Conservation (phyloP, 1,140 invertebrate species). For the Lordiphosa mommai region DNA sequence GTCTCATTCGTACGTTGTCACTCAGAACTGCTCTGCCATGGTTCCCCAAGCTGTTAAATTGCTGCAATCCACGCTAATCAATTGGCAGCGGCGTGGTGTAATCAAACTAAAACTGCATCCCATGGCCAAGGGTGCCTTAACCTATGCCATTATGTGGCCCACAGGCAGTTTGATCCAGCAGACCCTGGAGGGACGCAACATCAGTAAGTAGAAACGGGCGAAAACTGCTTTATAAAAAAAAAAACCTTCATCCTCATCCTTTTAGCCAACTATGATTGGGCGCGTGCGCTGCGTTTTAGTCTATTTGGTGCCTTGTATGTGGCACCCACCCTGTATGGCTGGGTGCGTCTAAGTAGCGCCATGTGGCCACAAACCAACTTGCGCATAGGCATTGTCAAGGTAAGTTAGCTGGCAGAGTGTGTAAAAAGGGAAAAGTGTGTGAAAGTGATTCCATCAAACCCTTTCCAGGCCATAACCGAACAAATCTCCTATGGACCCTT, state of each 20-base stretch:
- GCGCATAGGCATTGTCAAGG: slow-evolving; percentile 85
- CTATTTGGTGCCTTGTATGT: slow-evolving; percentile 86
- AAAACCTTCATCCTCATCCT: background rate
- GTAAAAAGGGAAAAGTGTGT: no score
- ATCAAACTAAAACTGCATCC: slow-evolving; percentile 61
- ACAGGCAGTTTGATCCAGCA: slow-evolving; percentile 84
- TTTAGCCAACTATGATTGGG: slow-evolving; percentile 81
- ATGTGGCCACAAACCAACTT: slow-evolving; percentile 85
- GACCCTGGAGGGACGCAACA: slow-evolving; percentile 79
- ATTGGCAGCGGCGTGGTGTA: slow-evolving; percentile 15
- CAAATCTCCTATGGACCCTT: slow-evolving; percentile 90
- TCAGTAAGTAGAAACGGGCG: slow-evolving; percentile 60
- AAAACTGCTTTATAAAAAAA: background rate
- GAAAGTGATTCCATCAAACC: slow-evolving; percentile 2
- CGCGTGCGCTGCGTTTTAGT: slow-evolving; percentile 83
- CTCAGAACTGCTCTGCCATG: slow-evolving; percentile 18
- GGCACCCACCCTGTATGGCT: slow-evolving; percentile 86
- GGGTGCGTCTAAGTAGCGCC: slow-evolving; percentile 83
- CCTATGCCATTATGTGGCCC: slow-evolving; percentile 88
- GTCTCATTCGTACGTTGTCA: background rate
- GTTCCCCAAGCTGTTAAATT: slow-evolving; percentile 29
- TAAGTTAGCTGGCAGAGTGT: slow-evolving; percentile 64
- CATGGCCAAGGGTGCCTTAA: slow-evolving; percentile 84
- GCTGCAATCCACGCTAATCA: slow-evolving; percentile 22
- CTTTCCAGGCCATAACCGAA: slow-evolving; percentile 86